Evolutionary conservation across 2,113 vertebrate genomes (phyloP).

Genomic region (Callospermophilus lateralis): DNA sequence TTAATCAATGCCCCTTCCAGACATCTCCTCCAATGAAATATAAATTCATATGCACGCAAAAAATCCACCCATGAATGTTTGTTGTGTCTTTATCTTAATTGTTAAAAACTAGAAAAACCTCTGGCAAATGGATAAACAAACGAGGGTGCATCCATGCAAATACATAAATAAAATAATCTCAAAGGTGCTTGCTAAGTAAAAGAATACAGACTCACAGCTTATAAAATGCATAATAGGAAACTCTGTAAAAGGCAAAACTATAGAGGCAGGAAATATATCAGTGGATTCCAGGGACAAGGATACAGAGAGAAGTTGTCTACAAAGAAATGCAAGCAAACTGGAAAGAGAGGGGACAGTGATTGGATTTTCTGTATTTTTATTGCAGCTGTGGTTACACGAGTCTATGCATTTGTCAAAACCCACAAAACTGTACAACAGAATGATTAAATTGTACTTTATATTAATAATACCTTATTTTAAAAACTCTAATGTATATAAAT

Average conservation of each 20-base stretch:
- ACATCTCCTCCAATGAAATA: background rate
- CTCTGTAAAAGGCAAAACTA: background rate
- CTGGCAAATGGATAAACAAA: background rate
- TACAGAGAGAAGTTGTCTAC: background rate
- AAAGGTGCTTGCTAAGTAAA: background rate
- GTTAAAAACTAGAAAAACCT: background rate
- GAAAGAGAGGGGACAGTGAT: background rate
- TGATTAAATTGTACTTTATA: background rate
- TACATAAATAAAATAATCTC: background rate
- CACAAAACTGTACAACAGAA: background rate
- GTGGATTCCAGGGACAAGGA: background rate
- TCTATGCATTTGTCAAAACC: background rate
- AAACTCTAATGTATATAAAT: background rate
- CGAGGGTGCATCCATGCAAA: background rate
- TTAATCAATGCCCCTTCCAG: background rate
- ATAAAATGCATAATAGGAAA: background rate
- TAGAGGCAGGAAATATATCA: background rate
- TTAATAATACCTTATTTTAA: background rate
- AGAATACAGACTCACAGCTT: background rate
- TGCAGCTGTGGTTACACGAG: background rate
- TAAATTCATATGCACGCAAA: background rate
- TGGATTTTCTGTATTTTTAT: background rate
- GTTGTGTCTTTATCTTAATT: background rate
- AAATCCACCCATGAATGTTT: background rate
- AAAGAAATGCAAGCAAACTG: background rate